Percentiles rank a stretch among this genome's conserved stretches.
These are phyloP conservation scores for Drosophila atripex DNA, from an alignment of 2,888 invertebrate genomes.

Conservation along the genomic window DNA sequence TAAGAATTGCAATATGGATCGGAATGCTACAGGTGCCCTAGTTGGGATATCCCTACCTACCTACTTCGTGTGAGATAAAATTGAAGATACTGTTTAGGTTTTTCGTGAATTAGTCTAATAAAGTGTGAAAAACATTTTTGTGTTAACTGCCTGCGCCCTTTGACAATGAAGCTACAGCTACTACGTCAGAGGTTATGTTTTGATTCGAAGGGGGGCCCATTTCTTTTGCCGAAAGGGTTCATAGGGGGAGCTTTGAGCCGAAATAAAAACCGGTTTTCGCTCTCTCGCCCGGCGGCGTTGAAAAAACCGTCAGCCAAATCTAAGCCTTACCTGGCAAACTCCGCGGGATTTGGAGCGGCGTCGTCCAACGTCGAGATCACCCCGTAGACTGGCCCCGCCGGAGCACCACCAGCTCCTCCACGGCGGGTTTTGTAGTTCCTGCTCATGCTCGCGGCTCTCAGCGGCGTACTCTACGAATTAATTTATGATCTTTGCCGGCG, in stretches of 20 bases:
- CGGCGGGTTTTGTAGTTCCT: constrained; percentile 25
- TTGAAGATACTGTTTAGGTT: background rate
- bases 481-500: constrained; percentile 63
- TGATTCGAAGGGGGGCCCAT: background rate
- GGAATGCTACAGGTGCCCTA: constrained; percentile 6
- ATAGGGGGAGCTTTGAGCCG: background rate
- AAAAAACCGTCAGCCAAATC: background rate
- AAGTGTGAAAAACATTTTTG: background rate
- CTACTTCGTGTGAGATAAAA: background rate
- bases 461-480: constrained; percentile 40
- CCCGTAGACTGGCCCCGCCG: constrained; percentile 60
- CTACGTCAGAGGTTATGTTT: background rate
- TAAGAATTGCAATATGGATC: constrained; percentile 27
- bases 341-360: constrained; percentile 33
- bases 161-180: background rate
- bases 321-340: constrained; percentile 59
- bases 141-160: background rate
- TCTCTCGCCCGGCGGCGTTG: background rate
- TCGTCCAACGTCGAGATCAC: constrained; percentile 67
- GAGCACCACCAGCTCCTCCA: constrained; percentile 26
- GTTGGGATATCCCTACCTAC: constrained; percentile 7
- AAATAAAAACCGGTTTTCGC: constrained; percentile 30
- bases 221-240: background rate
- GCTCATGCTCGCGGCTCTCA: constrained; percentile 24
- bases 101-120: too few species aligned